Evolutionary conservation across 2,888 invertebrate species (phyloP).

Genomic region (Monoplex corrugatus): DNA sequence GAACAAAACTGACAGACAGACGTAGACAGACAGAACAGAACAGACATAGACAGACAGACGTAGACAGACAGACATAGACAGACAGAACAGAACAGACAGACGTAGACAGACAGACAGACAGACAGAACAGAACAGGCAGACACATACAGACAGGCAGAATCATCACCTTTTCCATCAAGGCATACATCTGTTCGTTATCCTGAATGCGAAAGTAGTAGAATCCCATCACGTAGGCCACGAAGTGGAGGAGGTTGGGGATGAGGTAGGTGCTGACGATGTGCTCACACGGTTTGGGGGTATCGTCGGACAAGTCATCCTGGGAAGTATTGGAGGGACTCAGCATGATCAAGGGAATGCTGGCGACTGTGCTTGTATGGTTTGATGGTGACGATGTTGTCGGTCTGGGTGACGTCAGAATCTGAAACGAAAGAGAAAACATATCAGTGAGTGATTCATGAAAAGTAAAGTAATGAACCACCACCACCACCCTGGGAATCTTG

Average conservation of each 20-base stretch:
- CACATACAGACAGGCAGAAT: background rate
- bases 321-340: background rate
- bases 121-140: too few species aligned
- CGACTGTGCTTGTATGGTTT: background rate
- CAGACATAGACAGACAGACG: too few species aligned
- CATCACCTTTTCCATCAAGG: conserved; percentile 80
- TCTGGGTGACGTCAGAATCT: background rate
- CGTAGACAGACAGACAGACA: too few species aligned
- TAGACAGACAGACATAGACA: too few species aligned
- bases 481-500: too few species aligned
- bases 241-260: conserved; percentile 80
- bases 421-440: background rate
- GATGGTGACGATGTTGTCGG: background rate
- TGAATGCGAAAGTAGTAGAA: conserved; percentile 78
- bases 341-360: too few species aligned
- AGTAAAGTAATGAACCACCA: too few species aligned
- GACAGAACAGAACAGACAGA: too few species aligned
- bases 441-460: too few species aligned
- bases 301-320: conserved; percentile 42
- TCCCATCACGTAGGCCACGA: conserved; percentile 79
- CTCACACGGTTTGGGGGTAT: conserved; percentile 69
- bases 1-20: too few species aligned
- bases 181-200: conserved; percentile 81
- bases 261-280: conserved; percentile 81
- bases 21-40: too few species aligned